A percentile compares a stretch with the other conserved stretches of the same genome.
phyloP scores from a whole-genome alignment of 2,888 invertebrate species.

The Cistogaster globosa region DNA sequence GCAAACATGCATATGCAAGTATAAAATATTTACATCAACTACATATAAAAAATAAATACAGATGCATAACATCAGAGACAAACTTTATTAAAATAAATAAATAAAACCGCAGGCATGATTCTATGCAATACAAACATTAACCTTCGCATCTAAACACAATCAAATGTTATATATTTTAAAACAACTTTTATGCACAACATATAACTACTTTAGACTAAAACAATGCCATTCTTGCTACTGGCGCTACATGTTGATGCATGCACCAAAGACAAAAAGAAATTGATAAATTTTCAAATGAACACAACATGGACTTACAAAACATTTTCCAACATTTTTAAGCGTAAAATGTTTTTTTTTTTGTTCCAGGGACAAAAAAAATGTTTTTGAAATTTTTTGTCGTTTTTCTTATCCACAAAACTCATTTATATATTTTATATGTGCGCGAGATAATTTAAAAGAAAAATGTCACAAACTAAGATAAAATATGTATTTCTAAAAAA shows the following conservation, averaged over 20 bases:
- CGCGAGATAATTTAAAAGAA: no score
- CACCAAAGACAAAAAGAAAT: neutral
- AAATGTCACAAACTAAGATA: no score
- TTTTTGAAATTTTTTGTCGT: neutral
- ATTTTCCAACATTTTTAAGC: neutral
- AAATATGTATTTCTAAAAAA: no score
- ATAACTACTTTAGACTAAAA: neutral
- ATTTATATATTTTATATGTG: no score
- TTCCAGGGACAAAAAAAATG: neutral
- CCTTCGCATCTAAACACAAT: conserved; percentile 13
- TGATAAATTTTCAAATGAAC: neutral
- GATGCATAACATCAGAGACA: conserved; percentile 60
- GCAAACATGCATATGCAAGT: neutral
- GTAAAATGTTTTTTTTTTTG: neutral
- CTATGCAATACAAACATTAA: conserved; percentile 39
- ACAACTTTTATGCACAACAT: neutral
- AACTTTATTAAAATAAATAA: conserved; percentile 71
- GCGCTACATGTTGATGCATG: neutral
- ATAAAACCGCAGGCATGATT: conserved; percentile 71
- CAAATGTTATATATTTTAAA: neutral
- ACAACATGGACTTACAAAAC: neutral
- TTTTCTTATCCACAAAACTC: neutral
- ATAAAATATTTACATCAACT: conserved; percentile 34
- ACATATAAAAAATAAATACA: conserved; percentile 43
- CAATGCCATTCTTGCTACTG: neutral